Conservation (phyloP, 2,888 invertebrate genomes). For the Mystacides longicornis region DNA sequence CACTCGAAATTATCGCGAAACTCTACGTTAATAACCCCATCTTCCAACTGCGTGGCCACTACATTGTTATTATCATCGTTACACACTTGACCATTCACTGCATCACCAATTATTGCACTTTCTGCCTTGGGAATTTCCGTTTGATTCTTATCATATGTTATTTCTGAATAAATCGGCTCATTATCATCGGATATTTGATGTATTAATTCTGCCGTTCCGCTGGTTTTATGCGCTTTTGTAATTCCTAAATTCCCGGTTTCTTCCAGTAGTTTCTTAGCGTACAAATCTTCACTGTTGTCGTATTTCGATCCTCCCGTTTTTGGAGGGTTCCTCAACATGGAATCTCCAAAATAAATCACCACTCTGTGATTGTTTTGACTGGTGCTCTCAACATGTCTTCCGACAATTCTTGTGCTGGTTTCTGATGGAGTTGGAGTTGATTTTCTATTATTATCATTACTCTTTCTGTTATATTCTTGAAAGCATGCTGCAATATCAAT, state of each 20-base stretch:
- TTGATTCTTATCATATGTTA: slow-evolving; percentile 32
- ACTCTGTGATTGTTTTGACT: slow-evolving; percentile 56
- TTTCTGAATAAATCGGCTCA: slow-evolving; percentile 45
- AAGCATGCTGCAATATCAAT: slow-evolving; percentile 39
- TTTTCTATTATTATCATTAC: slow-evolving; percentile 19
- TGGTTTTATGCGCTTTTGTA: slow-evolving; percentile 37
- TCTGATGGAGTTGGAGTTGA: slow-evolving; percentile 28
- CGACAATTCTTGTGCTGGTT: slow-evolving; percentile 17
- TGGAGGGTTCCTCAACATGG: slow-evolving; percentile 43
- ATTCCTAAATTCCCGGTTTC: slow-evolving; percentile 37
- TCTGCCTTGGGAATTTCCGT: slow-evolving; percentile 39
- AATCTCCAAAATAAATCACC: slow-evolving; percentile 67
- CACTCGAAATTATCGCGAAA: slow-evolving; percentile 55
- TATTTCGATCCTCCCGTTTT: slow-evolving; percentile 18
- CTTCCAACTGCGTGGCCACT: slow-evolving; percentile 39
- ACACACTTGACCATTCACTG: slow-evolving; percentile 14
- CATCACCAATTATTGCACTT: slow-evolving; percentile 15
- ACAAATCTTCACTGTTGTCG: slow-evolving; percentile 36
- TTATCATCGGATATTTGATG: slow-evolving; percentile 34
- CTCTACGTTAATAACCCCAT: slow-evolving; percentile 54
- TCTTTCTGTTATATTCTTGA: slow-evolving; percentile 35
- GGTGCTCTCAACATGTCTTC: slow-evolving; percentile 27
- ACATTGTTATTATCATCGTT: slow-evolving; percentile 27
- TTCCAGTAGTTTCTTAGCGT: slow-evolving; percentile 39
- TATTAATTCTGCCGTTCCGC: slow-evolving; percentile 36